phyloP scores from a whole-genome alignment of 2,888 invertebrate species.

The Eupithecia abbreviata region DNA sequence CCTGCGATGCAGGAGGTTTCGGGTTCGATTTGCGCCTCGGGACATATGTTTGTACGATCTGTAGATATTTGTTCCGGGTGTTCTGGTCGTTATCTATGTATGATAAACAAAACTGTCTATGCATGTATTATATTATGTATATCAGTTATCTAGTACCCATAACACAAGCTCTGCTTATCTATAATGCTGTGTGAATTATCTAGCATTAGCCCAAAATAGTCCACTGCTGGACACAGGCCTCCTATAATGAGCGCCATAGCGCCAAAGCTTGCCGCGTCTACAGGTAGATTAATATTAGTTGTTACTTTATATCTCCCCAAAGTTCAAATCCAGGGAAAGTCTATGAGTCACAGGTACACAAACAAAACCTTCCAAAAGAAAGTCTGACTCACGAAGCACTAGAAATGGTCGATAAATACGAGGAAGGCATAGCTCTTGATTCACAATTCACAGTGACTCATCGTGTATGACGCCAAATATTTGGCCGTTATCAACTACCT shows the following conservation, averaged over 20 bases:
- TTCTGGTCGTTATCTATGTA: too few species aligned
- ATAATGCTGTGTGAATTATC: too few species aligned
- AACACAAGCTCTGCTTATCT: too few species aligned
- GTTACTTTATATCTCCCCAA: background rate
- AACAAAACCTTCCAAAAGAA: slow-evolving; percentile 27
- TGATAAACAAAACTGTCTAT: too few species aligned
- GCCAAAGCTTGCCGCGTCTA: background rate
- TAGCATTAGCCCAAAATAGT: background rate
- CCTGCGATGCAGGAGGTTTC: too few species aligned
- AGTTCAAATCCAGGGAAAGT: background rate
- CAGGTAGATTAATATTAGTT: background rate
- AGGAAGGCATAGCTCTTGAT: slow-evolving; percentile 17
- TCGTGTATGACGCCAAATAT: background rate
- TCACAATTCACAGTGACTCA: slow-evolving; percentile 12
- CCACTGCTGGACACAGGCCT: background rate
- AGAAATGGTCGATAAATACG: slow-evolving; percentile 27
- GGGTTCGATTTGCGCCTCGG: too few species aligned
- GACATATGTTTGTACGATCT: too few species aligned
- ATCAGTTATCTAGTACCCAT: too few species aligned
- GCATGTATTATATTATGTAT: too few species aligned
- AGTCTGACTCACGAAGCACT: slow-evolving; percentile 30
- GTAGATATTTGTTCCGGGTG: too few species aligned
- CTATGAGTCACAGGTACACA: background rate
- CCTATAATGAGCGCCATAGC: background rate
- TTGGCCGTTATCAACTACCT: background rate